Evolutionary conservation across 1,140 invertebrate species (phyloP), one percentile per base, ranked within the genome.

Genomic region (Leptinotarsa lineolata): DNA sequence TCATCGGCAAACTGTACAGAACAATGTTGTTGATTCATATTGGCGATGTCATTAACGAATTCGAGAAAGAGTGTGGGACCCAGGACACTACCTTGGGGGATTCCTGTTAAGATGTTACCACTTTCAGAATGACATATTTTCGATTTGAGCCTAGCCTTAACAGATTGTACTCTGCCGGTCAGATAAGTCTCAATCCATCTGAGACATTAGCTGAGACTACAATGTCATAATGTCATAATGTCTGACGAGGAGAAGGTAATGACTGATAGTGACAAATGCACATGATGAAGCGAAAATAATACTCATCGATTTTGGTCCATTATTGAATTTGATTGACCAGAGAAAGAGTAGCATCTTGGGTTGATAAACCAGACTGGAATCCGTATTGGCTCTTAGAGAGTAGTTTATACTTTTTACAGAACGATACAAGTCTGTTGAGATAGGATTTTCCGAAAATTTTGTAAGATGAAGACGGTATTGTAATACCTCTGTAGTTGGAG

Each of bases 1-100:
- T 60, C 59, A 21, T 60, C 59, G n/a, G 59, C 59, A 60, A 60
- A 60, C 59, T 60, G 59, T 60, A 60, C 59, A n/a, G 59, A 8
- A 60, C 59, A 60, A 60, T 60, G 5, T 60, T 60, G 16, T 5
- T 8, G 59, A 60, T 60, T 60, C 59, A 60, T n/a, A 60, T 60
- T 60, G 5, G 59, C 5, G n/a, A 60, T 60, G n/a, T 60, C 20
- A 6, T 60, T 60, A n/a, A 6, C 59, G n/a, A 60, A n/a, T 60
- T 5, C 5, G n/a, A 60, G 59, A n/a, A 60, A 60, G 21, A 60
- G 59, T 4, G 59, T 60, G 59, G 59, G 59, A 18, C 59, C n/a
- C 4, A 60, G 59, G 21, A 60, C n/a, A 60, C 59, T 60, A 60
- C 59, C 20, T n/a, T 60, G 6, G 6, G 16, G 59, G n/a, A 60